Conservation (phyloP, 2,888 invertebrate species). For the Sminthurinus aureus region DNA sequence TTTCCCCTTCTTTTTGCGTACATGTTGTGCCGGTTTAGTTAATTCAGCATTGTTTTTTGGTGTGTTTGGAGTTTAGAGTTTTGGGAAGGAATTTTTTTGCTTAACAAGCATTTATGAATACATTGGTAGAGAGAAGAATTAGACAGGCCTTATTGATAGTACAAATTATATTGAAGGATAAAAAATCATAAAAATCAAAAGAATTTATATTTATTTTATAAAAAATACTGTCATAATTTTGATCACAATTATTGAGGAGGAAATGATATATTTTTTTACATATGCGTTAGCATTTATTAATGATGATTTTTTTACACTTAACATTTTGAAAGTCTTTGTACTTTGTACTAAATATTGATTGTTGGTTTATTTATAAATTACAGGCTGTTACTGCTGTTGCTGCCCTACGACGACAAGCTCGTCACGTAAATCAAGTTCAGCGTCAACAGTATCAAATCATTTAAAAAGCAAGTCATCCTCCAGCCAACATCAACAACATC, state of each 20-base stretch:
- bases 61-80: too few species aligned
- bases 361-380: not conserved
- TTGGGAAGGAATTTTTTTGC: too few species aligned
- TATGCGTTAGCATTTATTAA: too few species aligned
- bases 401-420: conserved; percentile 52
- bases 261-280: not conserved
- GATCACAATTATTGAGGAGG: not conserved
- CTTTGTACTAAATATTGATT: not conserved
- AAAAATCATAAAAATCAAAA: too few species aligned
- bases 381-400: conserved; percentile 58
- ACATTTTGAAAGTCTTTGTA: too few species aligned
- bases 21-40: not conserved
- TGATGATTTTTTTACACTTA: not conserved
- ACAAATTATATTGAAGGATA: too few species aligned
- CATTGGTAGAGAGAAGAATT: too few species aligned
- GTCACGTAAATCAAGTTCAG: conserved; percentile 39
- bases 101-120: too few species aligned
- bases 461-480: conserved; percentile 43
- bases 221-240: not conserved
- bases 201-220: too few species aligned
- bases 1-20: too few species aligned
- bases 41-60: not conserved
- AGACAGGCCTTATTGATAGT: too few species aligned
- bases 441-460: conserved; percentile 19
- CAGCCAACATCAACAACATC: conserved; percentile 6